Evolutionary conservation across 2,797 vertebrate genomes (phyloP), one percentile per base, ranked within the genome.

Genomic region (Carapus acus): DNA sequence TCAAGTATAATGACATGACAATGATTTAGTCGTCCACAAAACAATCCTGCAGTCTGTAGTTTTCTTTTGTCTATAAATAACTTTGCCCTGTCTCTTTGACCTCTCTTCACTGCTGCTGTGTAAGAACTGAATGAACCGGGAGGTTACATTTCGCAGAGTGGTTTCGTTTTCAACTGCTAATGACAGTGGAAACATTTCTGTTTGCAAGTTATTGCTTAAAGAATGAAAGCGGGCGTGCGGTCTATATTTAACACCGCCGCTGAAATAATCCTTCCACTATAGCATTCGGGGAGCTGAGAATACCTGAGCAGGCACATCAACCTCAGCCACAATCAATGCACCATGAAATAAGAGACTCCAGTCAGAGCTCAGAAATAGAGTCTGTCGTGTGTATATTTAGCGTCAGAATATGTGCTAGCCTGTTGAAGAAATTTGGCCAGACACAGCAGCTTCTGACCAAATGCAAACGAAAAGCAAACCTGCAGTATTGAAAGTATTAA

Each of bases 261-360:
- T 72, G 73, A 83, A 83, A 80, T 74, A 74, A 72, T 44, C 60
- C 33, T 42, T 80, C 81, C 61, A 82, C 80, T 83, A 90, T 89
- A 91, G 87, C 81, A 80, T 54, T 46, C 61, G 45, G 63, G 73
- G 65, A 68, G 67, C 70, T 42, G 55, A 79, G 68, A 87, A 87
- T 83, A 86, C 81, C 84, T 80, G 80, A 87, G 77, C 57, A 38
- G 71, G 78, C 82, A 80, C 68, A 81, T 86, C 78, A 81, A 79
- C 58, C 52, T 68, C 66, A 70, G 54, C 70, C 73, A 58, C 71
- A 70, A 87, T 89, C 87, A 54, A 90, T 90, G 79, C 56, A 40
- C 73, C 72, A 59, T 84, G 87, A 80, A 88, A 90, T 69, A 61
- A 71, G 69, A 87, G 85, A 85, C 82, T 70, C 70, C 67, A 75